Evolutionary conservation across 2,888 invertebrate genomes (phyloP).

Genomic region (Phorcus lineatus): DNA sequence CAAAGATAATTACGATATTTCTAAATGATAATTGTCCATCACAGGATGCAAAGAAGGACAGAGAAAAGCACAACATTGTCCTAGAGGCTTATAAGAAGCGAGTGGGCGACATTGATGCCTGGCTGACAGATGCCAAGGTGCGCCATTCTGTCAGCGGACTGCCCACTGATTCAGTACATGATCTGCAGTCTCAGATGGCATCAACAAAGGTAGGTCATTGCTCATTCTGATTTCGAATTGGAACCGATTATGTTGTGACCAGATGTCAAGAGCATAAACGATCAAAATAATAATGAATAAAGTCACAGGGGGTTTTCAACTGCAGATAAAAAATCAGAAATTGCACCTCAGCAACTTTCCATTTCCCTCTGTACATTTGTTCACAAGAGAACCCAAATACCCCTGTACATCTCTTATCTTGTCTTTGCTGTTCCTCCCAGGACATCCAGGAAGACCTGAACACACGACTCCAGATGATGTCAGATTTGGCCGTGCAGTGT

Average conservation of each 20-base stretch:
- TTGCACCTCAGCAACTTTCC: too few species aligned
- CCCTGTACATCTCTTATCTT: too few species aligned
- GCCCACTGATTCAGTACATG: conserved; percentile 51
- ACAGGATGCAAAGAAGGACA: conserved; percentile 55
- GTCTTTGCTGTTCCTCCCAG: conserved; percentile 41
- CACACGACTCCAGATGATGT: conserved; percentile 60
- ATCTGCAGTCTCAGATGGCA: conserved; percentile 59
- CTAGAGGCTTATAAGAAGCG: conserved; percentile 61
- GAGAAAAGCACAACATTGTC: conserved; percentile 55
- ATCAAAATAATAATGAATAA: too few species aligned
- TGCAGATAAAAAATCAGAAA: too few species aligned
- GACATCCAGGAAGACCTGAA: conserved; percentile 65
- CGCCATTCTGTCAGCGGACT: conserved; percentile 56
- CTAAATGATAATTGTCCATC: not conserved
- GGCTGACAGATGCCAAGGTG: conserved; percentile 65
- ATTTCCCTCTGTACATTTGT: too few species aligned
- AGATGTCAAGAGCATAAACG: too few species aligned
- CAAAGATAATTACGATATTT: not conserved
- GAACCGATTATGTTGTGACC: too few species aligned
- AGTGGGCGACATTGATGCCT: conserved; percentile 62
- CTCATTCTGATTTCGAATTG: not conserved
- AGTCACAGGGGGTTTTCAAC: too few species aligned
- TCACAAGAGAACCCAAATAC: too few species aligned
- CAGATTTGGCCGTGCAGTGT: conserved; percentile 70
- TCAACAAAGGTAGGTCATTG: conserved; percentile 59